phyloP scores from a whole-genome alignment of 2,888 invertebrate species.

The Deilephila porcellus region DNA sequence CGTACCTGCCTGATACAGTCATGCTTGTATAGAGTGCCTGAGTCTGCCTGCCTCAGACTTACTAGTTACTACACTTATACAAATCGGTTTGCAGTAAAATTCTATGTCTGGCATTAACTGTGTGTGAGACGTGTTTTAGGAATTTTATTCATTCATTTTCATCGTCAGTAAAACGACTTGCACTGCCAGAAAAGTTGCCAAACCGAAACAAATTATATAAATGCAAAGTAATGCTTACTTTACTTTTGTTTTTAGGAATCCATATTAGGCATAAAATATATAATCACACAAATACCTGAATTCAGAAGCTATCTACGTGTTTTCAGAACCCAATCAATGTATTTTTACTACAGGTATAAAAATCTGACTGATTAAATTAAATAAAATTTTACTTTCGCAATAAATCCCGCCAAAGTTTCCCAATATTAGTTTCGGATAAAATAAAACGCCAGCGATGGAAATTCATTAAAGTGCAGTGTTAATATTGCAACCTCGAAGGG shows the following conservation, averaged over 20 bases:
- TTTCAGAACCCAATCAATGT: not conserved
- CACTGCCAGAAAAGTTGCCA: too few species aligned
- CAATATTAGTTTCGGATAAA: not conserved
- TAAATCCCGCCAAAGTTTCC: not conserved
- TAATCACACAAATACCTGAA: too few species aligned
- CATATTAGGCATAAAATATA: too few species aligned
- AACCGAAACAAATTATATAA: not conserved
- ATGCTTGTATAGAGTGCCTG: not conserved
- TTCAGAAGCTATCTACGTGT: too few species aligned
- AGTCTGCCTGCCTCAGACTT: not conserved
- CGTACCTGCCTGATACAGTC: constrained; percentile 26
- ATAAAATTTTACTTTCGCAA: not conserved
- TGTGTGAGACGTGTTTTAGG: not conserved
- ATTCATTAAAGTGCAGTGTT: not conserved
- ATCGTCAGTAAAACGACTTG: too few species aligned
- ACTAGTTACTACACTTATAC: not conserved
- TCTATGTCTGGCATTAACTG: too few species aligned
- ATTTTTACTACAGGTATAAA: not conserved
- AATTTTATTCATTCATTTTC: not conserved
- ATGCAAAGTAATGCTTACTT: too few species aligned
- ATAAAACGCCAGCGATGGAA: not conserved
- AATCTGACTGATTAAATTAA: not conserved
- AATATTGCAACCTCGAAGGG: not conserved
- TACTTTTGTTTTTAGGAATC: too few species aligned
- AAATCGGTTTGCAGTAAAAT: not conserved